These are phyloP conservation scores for Kryphioiulus occultus DNA, from an alignment of 2,888 invertebrate genomes.

Conservation along the genomic window DNA sequence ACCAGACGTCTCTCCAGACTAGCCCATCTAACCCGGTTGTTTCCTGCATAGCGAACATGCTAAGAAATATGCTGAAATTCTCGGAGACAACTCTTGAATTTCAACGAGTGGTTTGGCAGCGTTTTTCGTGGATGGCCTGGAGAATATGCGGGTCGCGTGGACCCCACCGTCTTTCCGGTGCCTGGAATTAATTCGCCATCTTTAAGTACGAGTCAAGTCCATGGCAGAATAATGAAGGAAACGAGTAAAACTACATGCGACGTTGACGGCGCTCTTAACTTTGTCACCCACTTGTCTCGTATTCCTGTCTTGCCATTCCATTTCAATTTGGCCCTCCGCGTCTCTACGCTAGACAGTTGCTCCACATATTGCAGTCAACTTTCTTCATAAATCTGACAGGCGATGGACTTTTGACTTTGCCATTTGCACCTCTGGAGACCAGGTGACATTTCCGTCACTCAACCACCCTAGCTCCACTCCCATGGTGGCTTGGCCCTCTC, in stretches of 20 bases:
- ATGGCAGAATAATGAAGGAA: neutral
- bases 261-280: neutral
- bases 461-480: constrained; percentile 7
- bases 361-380: constrained; percentile 44
- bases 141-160: too few relatives aligned
- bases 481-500: neutral
- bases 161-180: neutral
- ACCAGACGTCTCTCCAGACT: too few relatives aligned
- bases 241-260: neutral
- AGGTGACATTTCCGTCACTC: constrained; percentile 45
- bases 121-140: too few relatives aligned
- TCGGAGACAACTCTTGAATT: neutral
- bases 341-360: neutral
- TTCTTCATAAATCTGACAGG: constrained; percentile 50
- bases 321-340: constrained; percentile 1
- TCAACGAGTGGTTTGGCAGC: neutral
- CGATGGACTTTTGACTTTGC: constrained; percentile 50
- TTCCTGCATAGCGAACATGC: too few relatives aligned
- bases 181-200: neutral
- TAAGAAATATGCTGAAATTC: neutral
- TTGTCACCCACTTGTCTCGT: constrained; percentile 35
- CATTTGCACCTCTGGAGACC: constrained; percentile 50
- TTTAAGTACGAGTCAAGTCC: too few relatives aligned
- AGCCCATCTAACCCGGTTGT: too few relatives aligned
- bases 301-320: constrained; percentile 35